phyloP scores from a whole-genome alignment of 2,113 vertebrate species.

The Pholis gunnellus region DNA sequence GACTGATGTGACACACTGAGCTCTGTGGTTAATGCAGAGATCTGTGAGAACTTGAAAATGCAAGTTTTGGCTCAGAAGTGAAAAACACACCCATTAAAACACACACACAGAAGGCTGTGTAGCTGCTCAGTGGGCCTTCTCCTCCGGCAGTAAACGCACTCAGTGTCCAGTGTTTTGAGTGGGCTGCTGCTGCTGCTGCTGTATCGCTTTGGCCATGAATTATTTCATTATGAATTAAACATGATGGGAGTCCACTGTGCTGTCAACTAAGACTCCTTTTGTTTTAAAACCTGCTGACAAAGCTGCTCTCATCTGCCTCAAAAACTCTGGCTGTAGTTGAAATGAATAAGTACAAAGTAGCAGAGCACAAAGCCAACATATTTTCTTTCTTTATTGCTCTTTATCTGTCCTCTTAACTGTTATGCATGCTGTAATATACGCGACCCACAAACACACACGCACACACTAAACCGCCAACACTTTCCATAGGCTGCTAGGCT shows the following conservation, averaged over 20 bases:
- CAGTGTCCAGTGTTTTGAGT: constrained; percentile 47
- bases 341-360: neutral
- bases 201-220: constrained; percentile 24
- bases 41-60: constrained; percentile 27
- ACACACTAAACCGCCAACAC: constrained; percentile 10
- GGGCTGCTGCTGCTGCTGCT: constrained; percentile 21
- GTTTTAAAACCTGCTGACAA: constrained; percentile 37
- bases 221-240: constrained; percentile 58
- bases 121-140: constrained; percentile 30
- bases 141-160: constrained; percentile 40
- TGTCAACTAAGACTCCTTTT: constrained; percentile 14
- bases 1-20: constrained; percentile 9
- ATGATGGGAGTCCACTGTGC: constrained; percentile 40
- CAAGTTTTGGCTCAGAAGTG: constrained; percentile 7
- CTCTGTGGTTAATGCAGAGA: constrained; percentile 39
- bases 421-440: neutral
- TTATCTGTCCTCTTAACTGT: neutral
- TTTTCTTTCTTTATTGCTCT: neutral
- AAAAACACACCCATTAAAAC: constrained; percentile 13
- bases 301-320: constrained; percentile 13
- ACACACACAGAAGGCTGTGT: constrained; percentile 25
- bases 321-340: neutral
- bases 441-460: neutral
- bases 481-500: constrained; percentile 18
- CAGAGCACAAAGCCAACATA: neutral